phyloP scores from a whole-genome alignment of 92 coral and sea anemone species.

The Porites evermanni region DNA sequence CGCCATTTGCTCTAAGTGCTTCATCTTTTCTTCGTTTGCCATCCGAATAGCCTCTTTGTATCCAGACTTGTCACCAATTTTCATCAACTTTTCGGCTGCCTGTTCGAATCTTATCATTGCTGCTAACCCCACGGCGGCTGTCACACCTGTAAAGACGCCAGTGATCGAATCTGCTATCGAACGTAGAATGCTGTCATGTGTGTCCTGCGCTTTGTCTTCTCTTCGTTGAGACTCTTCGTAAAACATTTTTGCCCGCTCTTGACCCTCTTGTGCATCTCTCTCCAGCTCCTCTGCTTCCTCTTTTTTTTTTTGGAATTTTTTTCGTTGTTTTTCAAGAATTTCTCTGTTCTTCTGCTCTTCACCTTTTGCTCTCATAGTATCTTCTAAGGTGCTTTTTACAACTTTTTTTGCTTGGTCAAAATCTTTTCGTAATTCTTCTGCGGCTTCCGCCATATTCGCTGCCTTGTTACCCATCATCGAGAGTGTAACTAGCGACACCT shows the following conservation, averaged over 20 bases:
- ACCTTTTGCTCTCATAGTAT: slow-evolving; percentile 54
- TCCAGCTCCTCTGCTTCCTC: slow-evolving; percentile 52
- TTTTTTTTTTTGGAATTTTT: slow-evolving; percentile 30
- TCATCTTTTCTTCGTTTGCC: slow-evolving; percentile 47
- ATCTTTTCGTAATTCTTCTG: slow-evolving; percentile 52
- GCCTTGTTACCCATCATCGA: slow-evolving; percentile 43
- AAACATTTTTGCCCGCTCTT: slow-evolving; percentile 27
- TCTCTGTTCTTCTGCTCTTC: too few relatives aligned
- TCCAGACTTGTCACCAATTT: slow-evolving; percentile 23
- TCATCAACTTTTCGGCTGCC: not conserved
- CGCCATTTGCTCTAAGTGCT: slow-evolving; percentile 40
- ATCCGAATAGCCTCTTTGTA: slow-evolving; percentile 24
- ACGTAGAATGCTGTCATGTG: not conserved
- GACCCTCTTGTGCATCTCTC: slow-evolving; percentile 47
- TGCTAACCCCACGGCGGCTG: slow-evolving; percentile 2
- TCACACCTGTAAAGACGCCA: not conserved
- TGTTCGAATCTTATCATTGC: not conserved
- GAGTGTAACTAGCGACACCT: slow-evolving; percentile 60
- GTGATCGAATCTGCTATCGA: not conserved
- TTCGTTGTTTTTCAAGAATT: not conserved
- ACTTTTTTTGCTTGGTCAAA: slow-evolving; percentile 50
- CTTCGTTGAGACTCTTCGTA: slow-evolving; percentile 48
- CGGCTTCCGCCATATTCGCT: slow-evolving; percentile 55
- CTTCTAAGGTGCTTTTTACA: slow-evolving; percentile 47
- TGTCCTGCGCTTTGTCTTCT: slow-evolving; percentile 44